Base-by-base conservation (phyloP, 1,140 invertebrate genomes). In the Panulirus ornatus region DNA sequence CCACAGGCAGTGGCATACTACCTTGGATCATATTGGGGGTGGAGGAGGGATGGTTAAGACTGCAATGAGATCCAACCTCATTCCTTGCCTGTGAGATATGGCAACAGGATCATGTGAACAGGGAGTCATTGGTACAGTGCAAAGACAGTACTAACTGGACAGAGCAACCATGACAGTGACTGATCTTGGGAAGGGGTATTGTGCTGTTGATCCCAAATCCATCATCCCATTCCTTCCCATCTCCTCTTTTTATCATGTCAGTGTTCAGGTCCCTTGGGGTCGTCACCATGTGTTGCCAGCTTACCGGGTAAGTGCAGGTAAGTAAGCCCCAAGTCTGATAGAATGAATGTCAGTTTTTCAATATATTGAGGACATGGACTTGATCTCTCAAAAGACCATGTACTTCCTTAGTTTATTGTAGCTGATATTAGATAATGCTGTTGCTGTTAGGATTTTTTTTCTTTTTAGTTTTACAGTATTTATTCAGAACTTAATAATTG, bases 261-360 rank as follows among this genome's bases (percentile, higher is more conserved):
- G 87, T 83, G 81, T 83, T 89, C 87, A 89, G 87, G 87, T 89
- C 38, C 78, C 79, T 82, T 82, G 63, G 71, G 87, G 87, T 82
- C 87, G 87, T 54, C 87, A 38, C 19, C 87, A 47, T 54, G 71
- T 58, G 81, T 47, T 82, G 22, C n/a, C 36, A 42, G 34, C 78
- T 54, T 47, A 40, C 87, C 36, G 66, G 87, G 87, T 89, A 89
- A 89, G 87, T 89, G 54, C 87, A 89, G 87, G 87, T 89, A 89
- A 89, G 87, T 89, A 83, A 40, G 27, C 47, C 54, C 75, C n/a
- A 36, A 87, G 73, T 87, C 73, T 30, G 84, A 78, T 87, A 78
- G 84, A 78, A 58, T 63, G 84, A 34, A 51, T 78, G 73, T n/a
- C 73, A 87, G 73, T 40, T 78, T 51, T 34, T 87, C 44, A 86